A percentile compares a stretch with the other conserved stretches of the same genome.
Conservation (phyloP, 2,797 vertebrate species). For the Hemibagrus guttatus region DNA sequence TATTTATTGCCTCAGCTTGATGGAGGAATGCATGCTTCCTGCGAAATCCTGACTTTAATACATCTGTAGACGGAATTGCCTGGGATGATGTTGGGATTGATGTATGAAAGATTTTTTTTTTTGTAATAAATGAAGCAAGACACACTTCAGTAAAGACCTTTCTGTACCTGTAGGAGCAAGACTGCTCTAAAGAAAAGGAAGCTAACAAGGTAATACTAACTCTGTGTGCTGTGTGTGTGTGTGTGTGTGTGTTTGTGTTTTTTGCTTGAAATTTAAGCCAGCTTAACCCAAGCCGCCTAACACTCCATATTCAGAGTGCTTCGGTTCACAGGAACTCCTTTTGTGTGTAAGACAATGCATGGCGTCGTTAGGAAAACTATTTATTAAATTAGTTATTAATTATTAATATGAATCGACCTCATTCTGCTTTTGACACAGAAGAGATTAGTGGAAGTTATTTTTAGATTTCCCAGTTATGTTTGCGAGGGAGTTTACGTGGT, state of each 20-base stretch:
- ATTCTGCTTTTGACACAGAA: not conserved
- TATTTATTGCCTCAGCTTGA: not conserved
- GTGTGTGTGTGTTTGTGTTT: slow-evolving; percentile 8
- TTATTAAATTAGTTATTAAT: not conserved
- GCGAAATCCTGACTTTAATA: not conserved
- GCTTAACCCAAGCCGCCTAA: slow-evolving; percentile 13
- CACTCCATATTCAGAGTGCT: slow-evolving; percentile 17
- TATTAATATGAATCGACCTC: not conserved
- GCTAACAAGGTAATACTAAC: slow-evolving; percentile 85
- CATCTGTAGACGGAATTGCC: not conserved
- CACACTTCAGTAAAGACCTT: slow-evolving; percentile 35
- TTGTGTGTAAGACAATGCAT: not conserved
- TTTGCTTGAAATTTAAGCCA: not conserved
- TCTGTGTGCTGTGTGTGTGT: slow-evolving; percentile 17
- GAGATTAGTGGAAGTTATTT: not conserved
- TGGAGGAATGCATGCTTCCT: slow-evolving; percentile 34
- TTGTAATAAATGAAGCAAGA: not conserved
- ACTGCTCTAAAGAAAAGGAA: slow-evolving; percentile 97
- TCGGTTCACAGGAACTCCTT: not conserved
- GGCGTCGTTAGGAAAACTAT: not conserved
- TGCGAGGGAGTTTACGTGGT: no score
- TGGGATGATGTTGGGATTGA: not conserved
- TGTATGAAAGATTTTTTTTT: not conserved
- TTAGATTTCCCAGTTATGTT: not conserved
- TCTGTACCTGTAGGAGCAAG: slow-evolving; percentile 86